Evolutionary conservation across 37 sponge, comb jelly and placozoan genomes (phyloP), one percentile per base, ranked within the genome.

Genomic region (Crambe crambe): DNA sequence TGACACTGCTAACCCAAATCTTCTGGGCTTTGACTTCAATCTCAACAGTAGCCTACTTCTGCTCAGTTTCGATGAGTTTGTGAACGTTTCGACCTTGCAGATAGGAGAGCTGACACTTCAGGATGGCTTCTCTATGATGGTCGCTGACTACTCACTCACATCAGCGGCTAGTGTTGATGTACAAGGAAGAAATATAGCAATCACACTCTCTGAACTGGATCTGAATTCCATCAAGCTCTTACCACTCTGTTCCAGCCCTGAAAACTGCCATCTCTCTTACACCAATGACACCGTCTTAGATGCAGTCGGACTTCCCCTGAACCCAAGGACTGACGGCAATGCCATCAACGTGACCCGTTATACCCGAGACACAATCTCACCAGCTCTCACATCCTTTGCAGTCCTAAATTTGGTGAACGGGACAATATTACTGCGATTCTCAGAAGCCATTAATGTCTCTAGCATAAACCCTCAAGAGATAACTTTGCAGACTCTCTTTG

Each of bases 61-160:
- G 2, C 93, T 95, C 23, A 74, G 75, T 9, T 95, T 95, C 72
- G 83, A 89, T 84, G 96, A 95, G 58, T 85, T 83, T 77, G 88
- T 95, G 12, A 87, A 87, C 56, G 37, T 73, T 3, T 70, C 91
- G 6, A 76, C 89, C 9, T 57, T 96, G 1, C 73, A 86, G 17
- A 70, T 83, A 1, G 73, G 60, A 58, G 78, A 78, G 30, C 61
- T 96, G 44, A 76, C 79, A 32, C 72, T 96, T 12, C 93, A 90
- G 71, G 87, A 86, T 80, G 83, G 78, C 1, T 40, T 76, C 38
- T 70, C 81, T 60, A 62, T 80, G 36, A 59, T 38, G 3, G 54
- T 12, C 30, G 60, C 75, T 44, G 81, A 64, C 72, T 75, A 78
- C 59, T 73, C 87, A 0, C 85, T 90, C 43, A 87, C 91, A 21